Percentiles rank a stretch among this genome's conserved stretches.
These are phyloP conservation scores for Mystacornis crossleyi DNA, from an alignment of 2,113 vertebrate genomes.

Conservation along the genomic window DNA sequence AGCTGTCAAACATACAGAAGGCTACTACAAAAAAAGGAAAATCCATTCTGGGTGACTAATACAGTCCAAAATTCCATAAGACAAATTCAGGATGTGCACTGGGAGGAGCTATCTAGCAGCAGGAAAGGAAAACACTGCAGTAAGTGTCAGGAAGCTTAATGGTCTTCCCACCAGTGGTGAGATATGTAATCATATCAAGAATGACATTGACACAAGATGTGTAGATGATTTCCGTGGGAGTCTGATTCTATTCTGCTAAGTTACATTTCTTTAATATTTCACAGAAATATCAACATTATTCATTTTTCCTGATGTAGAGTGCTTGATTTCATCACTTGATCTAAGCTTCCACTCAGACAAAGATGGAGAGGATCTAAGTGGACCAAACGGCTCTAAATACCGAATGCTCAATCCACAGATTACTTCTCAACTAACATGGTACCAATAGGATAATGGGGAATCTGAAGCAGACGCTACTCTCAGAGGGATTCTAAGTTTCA, in stretches of 20 bases:
- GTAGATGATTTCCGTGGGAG: background rate
- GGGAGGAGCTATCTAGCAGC: background rate
- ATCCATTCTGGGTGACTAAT: background rate
- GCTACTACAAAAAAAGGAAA: background rate
- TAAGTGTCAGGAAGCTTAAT: background rate
- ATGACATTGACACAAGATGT: background rate
- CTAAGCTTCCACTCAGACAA: background rate
- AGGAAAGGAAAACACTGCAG: background rate
- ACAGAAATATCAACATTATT: background rate
- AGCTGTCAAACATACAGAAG: background rate
- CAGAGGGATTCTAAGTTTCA: background rate
- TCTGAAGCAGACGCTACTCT: background rate
- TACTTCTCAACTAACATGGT: background rate
- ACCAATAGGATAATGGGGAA: background rate
- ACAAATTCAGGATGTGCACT: background rate
- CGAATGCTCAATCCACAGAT: background rate
- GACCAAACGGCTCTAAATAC: background rate
- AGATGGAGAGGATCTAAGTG: background rate
- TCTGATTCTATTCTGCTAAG: background rate
- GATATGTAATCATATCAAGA: background rate
- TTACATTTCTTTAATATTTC: background rate
- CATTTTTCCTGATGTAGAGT: background rate
- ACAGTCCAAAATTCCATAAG: background rate
- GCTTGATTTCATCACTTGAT: background rate
- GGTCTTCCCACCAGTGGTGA: background rate